These are phyloP conservation scores for Intoshia linei DNA, from an alignment of 1,140 invertebrate species.

Conservation along the genomic window DNA sequence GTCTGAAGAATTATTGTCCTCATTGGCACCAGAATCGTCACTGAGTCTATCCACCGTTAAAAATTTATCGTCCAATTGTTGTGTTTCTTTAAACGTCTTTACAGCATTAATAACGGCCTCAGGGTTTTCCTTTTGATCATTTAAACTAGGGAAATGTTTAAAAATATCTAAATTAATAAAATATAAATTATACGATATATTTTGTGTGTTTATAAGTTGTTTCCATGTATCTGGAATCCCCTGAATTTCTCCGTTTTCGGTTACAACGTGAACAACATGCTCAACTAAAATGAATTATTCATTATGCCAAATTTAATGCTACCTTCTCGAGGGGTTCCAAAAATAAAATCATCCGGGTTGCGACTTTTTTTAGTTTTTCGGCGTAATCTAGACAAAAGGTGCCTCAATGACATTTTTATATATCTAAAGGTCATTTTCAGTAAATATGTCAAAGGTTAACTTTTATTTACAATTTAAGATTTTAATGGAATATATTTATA, in stretches of 20 bases:
- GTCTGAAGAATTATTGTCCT: not conserved
- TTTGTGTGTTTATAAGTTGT: conserved; percentile 1
- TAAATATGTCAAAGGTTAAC: too few species aligned
- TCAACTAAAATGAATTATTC: too few species aligned
- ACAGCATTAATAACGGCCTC: conserved; percentile 18
- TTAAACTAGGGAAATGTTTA: conserved; percentile 9
- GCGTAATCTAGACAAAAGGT: too few species aligned
- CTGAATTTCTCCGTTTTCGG: conserved; percentile 1
- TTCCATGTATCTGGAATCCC: conserved; percentile 3
- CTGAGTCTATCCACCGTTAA: not conserved
- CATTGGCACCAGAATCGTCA: not conserved
- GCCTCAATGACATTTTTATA: too few species aligned
- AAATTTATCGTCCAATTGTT: conserved; percentile 1
- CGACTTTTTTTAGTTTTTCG: too few species aligned
- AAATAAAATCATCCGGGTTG: too few species aligned
- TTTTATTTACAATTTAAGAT: too few species aligned
- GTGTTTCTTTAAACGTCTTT: conserved; percentile 11
- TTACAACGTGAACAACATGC: not conserved
- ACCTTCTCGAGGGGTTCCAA: too few species aligned
- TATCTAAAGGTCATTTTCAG: too few species aligned
- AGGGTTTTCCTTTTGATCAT: conserved; percentile 17
- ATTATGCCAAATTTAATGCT: too few species aligned
- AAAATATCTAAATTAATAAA: not conserved
- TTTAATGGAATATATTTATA: too few species aligned
- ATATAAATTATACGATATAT: conserved; percentile 3